Conservation (phyloP, 2,797 vertebrate genomes). For the Falco cherrug region DNA sequence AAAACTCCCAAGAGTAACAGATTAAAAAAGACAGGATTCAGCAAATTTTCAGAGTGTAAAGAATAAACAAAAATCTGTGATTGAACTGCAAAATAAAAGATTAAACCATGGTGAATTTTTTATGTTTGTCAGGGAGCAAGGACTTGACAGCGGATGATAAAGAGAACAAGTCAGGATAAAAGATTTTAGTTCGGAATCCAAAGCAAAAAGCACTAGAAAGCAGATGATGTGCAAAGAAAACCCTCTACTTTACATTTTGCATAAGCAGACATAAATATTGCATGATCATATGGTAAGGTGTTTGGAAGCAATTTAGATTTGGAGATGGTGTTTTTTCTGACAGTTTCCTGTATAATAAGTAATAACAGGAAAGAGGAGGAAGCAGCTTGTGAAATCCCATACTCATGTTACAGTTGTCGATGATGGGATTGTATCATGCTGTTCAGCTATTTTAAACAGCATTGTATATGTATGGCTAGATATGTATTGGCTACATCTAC, state of each 20-base stretch:
- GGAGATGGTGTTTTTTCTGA: neutral
- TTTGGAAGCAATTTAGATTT: neutral
- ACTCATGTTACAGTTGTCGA: neutral
- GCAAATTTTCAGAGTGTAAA: neutral
- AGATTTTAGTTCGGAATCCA: neutral
- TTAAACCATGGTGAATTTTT: neutral
- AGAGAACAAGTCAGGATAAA: neutral
- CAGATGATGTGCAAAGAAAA: neutral
- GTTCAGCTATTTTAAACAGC: neutral
- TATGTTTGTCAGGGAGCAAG: neutral
- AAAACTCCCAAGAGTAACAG: neutral
- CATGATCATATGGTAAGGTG: neutral
- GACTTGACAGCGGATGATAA: neutral
- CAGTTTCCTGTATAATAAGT: neutral
- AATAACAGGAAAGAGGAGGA: neutral
- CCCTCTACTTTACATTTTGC: neutral
- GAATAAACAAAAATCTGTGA: neutral
- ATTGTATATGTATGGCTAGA: rapidly evolving
- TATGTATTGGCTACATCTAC: neutral
- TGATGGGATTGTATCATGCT: neutral
- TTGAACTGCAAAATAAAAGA: neutral
- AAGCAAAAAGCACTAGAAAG: neutral
- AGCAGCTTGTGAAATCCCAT: neutral
- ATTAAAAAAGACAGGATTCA: neutral
- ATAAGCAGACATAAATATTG: neutral